These are phyloP conservation scores for Drosophila ohnishii DNA, from an alignment of 1,140 invertebrate species.

Conservation along the genomic window DNA sequence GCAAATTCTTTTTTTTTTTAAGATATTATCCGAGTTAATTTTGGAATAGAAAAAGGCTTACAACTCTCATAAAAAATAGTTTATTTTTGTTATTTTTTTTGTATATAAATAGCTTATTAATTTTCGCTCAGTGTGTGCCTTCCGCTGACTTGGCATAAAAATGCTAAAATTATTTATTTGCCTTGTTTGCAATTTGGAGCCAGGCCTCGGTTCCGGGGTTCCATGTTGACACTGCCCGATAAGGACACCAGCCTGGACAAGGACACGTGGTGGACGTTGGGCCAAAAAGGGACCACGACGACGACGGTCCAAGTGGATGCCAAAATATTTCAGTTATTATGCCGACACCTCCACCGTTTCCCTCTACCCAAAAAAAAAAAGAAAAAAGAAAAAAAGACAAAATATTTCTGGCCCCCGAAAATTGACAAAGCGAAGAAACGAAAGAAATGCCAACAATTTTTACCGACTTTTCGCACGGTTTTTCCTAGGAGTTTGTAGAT, in stretches of 20 bases:
- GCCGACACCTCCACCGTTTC: constrained; percentile 40
- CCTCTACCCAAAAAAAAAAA: too few relatives aligned
- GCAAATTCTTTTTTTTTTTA: not conserved
- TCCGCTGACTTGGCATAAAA: constrained; percentile 77
- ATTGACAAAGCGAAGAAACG: constrained; percentile 40
- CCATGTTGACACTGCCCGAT: constrained; percentile 71
- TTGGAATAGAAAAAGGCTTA: too few relatives aligned
- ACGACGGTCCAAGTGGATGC: constrained; percentile 51
- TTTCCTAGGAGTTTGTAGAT: constrained; percentile 6
- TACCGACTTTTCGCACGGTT: constrained; percentile 9
- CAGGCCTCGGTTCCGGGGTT: constrained; percentile 25
- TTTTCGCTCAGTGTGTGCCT: constrained; percentile 11
- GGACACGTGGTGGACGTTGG: constrained; percentile 20
- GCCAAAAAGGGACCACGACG: not conserved
- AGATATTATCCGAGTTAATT: too few relatives aligned
- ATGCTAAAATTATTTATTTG: constrained; percentile 81
- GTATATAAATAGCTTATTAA: not conserved
- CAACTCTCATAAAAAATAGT: not conserved
- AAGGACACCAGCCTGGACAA: constrained; percentile 44
- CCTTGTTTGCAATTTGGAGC: constrained; percentile 77
- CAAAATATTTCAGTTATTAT: constrained; percentile 80
- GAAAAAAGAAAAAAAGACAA: constrained; percentile 4
- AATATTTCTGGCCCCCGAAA: constrained; percentile 15
- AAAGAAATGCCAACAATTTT: constrained; percentile 45
- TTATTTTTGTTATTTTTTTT: not conserved